phyloP scores from a whole-genome alignment of 2,888 invertebrate genomes.

The Apamea anceps region DNA sequence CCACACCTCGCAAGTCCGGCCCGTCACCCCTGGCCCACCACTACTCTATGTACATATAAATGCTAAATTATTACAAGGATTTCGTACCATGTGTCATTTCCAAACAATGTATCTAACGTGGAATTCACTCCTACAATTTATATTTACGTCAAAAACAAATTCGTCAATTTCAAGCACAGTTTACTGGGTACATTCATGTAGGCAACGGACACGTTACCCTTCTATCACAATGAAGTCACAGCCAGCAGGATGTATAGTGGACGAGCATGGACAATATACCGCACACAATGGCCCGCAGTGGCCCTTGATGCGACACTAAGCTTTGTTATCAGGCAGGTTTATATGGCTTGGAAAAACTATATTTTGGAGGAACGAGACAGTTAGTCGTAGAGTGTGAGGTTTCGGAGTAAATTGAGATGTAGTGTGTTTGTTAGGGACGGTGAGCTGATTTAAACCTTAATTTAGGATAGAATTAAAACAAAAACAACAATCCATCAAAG shows the following conservation, averaged over 20 bases:
- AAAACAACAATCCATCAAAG: neutral
- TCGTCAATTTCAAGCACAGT: neutral
- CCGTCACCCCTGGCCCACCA: neutral
- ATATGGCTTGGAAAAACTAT: constrained; percentile 62
- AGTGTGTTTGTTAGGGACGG: constrained; percentile 3
- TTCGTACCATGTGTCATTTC: neutral
- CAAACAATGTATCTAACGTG: neutral
- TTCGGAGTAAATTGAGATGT: constrained; percentile 17
- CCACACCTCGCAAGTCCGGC: neutral
- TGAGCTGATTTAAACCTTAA: neutral
- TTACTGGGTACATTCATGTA: neutral
- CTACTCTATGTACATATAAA: neutral
- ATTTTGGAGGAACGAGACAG: constrained; percentile 31
- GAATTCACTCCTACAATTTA: neutral
- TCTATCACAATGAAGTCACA: constrained; percentile 45
- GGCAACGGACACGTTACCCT: neutral
- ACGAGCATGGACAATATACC: constrained; percentile 42
- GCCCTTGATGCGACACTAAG: constrained; percentile 56
- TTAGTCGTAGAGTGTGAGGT: constrained; percentile 3
- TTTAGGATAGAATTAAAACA: neutral
- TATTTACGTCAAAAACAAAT: neutral
- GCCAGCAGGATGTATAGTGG: constrained; percentile 48
- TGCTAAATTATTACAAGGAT: neutral
- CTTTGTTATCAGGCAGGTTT: constrained; percentile 57
- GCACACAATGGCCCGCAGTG: constrained; percentile 49